Percentiles rank a stretch among this genome's conserved stretches.
Conservation (phyloP, 2,113 vertebrate genomes). For the Prionailurus bengalensis region DNA sequence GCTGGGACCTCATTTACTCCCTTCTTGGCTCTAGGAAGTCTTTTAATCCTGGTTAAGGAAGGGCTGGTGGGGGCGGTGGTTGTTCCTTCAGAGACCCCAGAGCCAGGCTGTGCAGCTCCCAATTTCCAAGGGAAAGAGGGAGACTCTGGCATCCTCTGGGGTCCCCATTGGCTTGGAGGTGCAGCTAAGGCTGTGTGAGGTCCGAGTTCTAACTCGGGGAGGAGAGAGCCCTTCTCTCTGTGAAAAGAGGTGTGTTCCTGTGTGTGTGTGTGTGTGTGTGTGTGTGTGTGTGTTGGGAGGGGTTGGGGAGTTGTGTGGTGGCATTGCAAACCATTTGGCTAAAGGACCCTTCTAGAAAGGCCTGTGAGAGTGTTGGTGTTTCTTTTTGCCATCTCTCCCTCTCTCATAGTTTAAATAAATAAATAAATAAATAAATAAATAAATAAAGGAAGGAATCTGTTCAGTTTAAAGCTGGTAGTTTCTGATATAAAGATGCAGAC, state of each 20-base stretch:
- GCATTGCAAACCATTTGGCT: conserved; percentile 70
- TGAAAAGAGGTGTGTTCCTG: neutral
- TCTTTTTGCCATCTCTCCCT: conserved; percentile 39
- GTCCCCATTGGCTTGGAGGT: neutral
- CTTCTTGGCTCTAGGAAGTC: conserved; percentile 69
- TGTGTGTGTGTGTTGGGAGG: neutral
- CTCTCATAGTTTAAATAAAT: conserved; percentile 14
- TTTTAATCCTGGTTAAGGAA: conserved; percentile 70
- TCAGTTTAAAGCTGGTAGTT: conserved; percentile 67
- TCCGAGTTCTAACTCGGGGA: neutral
- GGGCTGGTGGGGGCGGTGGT: neutral
- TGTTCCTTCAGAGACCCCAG: conserved; percentile 32
- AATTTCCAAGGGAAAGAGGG: neutral
- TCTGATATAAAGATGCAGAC: conserved; percentile 68
- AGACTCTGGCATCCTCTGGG: neutral
- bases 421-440: neutral
- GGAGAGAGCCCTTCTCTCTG: neutral
- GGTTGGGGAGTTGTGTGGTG: neutral
- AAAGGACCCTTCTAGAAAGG: conserved; percentile 65
- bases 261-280: neutral
- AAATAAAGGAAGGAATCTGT: neutral
- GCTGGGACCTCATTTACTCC: conserved; percentile 78
- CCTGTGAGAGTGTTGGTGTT: conserved; percentile 58
- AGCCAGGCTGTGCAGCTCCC: neutral
- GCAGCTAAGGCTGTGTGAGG: neutral